Conservation (phyloP, 1,140 invertebrate species). For the Formica selysi region DNA sequence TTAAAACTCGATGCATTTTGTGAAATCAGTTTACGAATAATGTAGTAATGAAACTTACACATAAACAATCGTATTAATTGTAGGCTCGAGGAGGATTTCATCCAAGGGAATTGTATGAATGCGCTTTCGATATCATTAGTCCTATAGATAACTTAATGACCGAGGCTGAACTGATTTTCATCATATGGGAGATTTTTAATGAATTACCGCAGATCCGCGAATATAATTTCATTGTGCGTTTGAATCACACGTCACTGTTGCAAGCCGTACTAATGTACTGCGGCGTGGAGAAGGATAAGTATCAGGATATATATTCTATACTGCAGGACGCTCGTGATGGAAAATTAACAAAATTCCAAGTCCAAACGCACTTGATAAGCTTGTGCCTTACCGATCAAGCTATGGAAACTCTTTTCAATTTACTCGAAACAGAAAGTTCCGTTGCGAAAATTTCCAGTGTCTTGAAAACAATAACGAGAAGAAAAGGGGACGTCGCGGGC, state of each 20-base stretch:
- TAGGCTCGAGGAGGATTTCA: slow-evolving; percentile 92
- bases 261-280: slow-evolving; percentile 93
- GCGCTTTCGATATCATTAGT: slow-evolving; percentile 97
- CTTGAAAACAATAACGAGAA: slow-evolving; percentile 88
- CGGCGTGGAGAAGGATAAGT: slow-evolving; percentile 92
- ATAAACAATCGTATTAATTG: slow-evolving; percentile 3
- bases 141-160: slow-evolving; percentile 90
- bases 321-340: slow-evolving; percentile 89
- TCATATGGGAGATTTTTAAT: slow-evolving; percentile 92
- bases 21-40: not conserved
- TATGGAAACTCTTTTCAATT: slow-evolving; percentile 89
- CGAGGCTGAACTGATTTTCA: slow-evolving; percentile 94
- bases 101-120: slow-evolving; percentile 95
- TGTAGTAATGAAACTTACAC: not conserved
- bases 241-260: slow-evolving; percentile 95
- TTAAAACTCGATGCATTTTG: not conserved
- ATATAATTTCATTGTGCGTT: slow-evolving; percentile 90
- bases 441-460: slow-evolving; percentile 89
- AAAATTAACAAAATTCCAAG: slow-evolving; percentile 90
- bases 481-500: slow-evolving; percentile 89
- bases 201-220: slow-evolving; percentile 90
- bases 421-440: slow-evolving; percentile 91
- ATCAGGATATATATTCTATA: slow-evolving; percentile 89
- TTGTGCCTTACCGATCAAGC: slow-evolving; percentile 91
- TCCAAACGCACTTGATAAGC: slow-evolving; percentile 90